Evolutionary conservation across 2,888 invertebrate genomes (phyloP), one percentile per base, ranked within the genome.

Genomic region (Drosophila tripunctata): DNA sequence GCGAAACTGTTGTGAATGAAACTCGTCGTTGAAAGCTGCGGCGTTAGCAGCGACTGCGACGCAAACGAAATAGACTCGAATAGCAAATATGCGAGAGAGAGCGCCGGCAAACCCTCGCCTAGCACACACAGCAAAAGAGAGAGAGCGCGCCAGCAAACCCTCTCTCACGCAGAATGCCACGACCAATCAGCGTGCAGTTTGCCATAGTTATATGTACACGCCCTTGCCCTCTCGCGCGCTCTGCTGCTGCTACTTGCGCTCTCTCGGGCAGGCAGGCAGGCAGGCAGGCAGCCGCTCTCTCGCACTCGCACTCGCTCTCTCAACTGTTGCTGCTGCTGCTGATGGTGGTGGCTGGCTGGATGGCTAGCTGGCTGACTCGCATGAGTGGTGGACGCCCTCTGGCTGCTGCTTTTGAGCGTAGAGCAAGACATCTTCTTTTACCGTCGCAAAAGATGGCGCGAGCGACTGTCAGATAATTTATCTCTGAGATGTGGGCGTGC

Each of bases 1-100:
- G 88, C 90, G 89, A 90, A 90, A 89, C 83, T 88, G 89, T 84
- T 90, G 87, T 91, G 89, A 84, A 79, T 58, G 52, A n/a, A n/a
- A n/a, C 68, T 41, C 38, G 27, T 27, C 19, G 27, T 24, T 24
- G n/a, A 56, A 57, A 10, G 27, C 40, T 6, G 41, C 24, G 14
- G 19, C 40, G 60, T 57, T 61, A 69, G 66, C 55, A 67, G 75
- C 74, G 75, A 65, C 58, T 38, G 27, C 62, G 55, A 54, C 56
- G 44, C 62, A 55, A 56, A 64, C 81, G 77, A 80, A 30, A 51
- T 15, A 50, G 27, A 14, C 15, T 38, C n/a, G 17, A 15, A 10
- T 45, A 15, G 17, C 50, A 27, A n/a, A 15, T 24, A 7, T 40
- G 8, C 24, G 27, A 31, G 19, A 22, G 15, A 15, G 24, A 50